Conservation (phyloP, 1,140 invertebrate species). For the Sycophaga agraensis region DNA sequence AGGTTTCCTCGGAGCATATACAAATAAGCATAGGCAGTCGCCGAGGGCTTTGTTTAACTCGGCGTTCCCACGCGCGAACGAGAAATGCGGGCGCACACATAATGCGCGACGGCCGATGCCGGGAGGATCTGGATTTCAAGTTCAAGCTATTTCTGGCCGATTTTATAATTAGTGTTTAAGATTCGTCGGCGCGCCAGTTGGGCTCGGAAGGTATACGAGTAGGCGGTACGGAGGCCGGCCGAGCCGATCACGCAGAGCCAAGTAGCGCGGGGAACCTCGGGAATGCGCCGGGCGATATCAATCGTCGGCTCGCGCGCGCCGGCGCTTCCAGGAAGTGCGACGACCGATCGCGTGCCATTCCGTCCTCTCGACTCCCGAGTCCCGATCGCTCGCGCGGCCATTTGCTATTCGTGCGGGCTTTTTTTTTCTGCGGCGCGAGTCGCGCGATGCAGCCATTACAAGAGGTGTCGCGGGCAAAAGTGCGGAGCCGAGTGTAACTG, state of each 20-base stretch:
- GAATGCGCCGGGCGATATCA: neutral
- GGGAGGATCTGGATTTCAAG: conserved; percentile 11
- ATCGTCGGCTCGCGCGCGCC: conserved; percentile 3
- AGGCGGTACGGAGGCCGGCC: neutral
- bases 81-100: neutral
- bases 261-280: neutral
- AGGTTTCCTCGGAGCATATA: no score
- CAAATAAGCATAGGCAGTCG: no score
- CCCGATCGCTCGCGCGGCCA: neutral
- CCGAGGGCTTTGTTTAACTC: no score
- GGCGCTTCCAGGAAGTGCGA: conserved; percentile 9
- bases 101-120: neutral
- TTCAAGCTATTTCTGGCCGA: conserved; percentile 15
- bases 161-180: conserved; percentile 27
- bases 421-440: no score
- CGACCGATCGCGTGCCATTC: neutral
- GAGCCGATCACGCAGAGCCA: neutral
- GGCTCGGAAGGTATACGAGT: no score
- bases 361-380: neutral
- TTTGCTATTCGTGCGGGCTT: no score
- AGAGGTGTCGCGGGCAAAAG: no score
- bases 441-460: no score
- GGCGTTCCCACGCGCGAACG: neutral
- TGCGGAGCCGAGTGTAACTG: no score
- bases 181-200: no score